These are phyloP conservation scores for Diadumene lineata DNA, from an alignment of 92 coral and sea anemone species.

Conservation along the genomic window DNA sequence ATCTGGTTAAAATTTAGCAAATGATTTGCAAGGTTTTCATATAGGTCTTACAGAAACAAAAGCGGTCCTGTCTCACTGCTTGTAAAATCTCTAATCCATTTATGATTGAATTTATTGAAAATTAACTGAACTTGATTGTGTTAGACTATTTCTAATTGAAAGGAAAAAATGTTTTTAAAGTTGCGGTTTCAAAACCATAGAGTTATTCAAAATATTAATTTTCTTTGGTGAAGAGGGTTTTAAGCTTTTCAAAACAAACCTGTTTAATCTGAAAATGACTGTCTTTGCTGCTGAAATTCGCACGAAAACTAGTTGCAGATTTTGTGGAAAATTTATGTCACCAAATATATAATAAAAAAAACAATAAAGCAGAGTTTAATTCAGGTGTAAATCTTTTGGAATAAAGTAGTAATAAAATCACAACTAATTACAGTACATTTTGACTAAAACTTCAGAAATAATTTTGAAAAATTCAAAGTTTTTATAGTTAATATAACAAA, in stretches of 20 bases:
- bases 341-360: not conserved
- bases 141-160: conserved; percentile 7
- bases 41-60: not conserved
- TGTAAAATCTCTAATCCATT: not conserved
- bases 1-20: not conserved
- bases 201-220: not conserved
- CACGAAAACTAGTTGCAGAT: not conserved
- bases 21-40: not conserved
- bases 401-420: no score
- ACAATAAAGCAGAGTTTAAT: no score
- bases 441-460: not conserved
- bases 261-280: not conserved
- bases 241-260: not conserved
- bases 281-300: no score
- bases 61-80: not conserved
- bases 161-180: not conserved
- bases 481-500: no score
- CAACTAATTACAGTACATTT: not conserved
- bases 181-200: conserved; percentile 1
- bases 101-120: not conserved
- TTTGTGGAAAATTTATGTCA: not conserved
- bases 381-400: no score
- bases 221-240: not conserved
- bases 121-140: not conserved
- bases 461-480: not conserved